Percentiles rank a stretch among this genome's conserved stretches.
These are phyloP conservation scores for Scaptodrosophila lebanonensis DNA, from an alignment of 1,140 invertebrate genomes.

Conservation along the genomic window DNA sequence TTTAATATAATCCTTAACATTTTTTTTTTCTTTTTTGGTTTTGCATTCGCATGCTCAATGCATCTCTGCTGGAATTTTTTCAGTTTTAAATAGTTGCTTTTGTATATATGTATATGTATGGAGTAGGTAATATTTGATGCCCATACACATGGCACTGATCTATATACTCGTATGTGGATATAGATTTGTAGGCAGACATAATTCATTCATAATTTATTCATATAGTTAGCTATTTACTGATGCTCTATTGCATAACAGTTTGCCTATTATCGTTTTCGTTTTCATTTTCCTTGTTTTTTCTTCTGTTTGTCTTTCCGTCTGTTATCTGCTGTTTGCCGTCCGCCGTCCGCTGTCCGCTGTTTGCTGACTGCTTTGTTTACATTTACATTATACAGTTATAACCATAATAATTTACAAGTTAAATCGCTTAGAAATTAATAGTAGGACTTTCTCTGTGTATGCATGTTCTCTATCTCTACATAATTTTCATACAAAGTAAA, in stretches of 20 bases:
- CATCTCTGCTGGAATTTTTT: slow-evolving; percentile 10
- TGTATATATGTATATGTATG: slow-evolving; percentile 39
- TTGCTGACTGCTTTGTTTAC: slow-evolving; percentile 19
- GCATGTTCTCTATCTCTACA: not conserved
- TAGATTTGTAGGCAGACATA: slow-evolving; percentile 55
- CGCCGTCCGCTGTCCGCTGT: too few species aligned
- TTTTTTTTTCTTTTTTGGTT: slow-evolving; percentile 26
- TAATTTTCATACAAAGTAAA: too few species aligned
- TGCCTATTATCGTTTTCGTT: slow-evolving; percentile 25
- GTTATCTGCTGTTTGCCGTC: too few species aligned
- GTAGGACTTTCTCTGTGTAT: slow-evolving; percentile 51
- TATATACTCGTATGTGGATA: slow-evolving; percentile 24
- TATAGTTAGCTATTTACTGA: slow-evolving; percentile 12
- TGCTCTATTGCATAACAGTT: slow-evolving; percentile 25
- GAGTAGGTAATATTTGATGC: slow-evolving; percentile 8
- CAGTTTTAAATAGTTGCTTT: slow-evolving; percentile 31
- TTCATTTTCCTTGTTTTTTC: slow-evolving; percentile 8
- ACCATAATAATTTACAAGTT: slow-evolving; percentile 75
- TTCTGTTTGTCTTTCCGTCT: slow-evolving; percentile 30
- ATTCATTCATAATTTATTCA: slow-evolving; percentile 51
- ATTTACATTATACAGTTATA: slow-evolving; percentile 70
- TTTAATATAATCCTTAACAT: slow-evolving; percentile 48
- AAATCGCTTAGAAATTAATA: slow-evolving; percentile 75
- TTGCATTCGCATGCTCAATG: too few species aligned
- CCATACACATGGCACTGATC: slow-evolving; percentile 3